Percentiles rank a stretch among this genome's conserved stretches.
Conservation (phyloP, 1,140 invertebrate species). For the Ooceraea biroi region DNA sequence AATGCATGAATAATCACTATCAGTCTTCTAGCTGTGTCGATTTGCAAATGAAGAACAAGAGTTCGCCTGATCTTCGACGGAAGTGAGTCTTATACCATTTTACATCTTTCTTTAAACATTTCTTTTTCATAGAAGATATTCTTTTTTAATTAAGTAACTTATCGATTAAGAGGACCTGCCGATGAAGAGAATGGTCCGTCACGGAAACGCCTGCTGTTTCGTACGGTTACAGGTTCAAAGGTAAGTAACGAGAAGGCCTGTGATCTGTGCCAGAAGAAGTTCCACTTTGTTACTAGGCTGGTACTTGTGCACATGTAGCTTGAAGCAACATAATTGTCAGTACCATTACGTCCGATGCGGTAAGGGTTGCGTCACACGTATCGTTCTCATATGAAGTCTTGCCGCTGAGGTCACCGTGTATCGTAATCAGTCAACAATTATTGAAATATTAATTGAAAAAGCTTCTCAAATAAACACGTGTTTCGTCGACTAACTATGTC, state of each 20-base stretch:
- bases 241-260: constrained; percentile 72
- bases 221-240: constrained; percentile 64
- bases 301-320: constrained; percentile 83
- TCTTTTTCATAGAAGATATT: neutral
- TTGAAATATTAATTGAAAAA: too few relatives aligned
- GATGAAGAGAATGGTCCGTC: neutral
- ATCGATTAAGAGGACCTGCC: neutral
- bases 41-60: constrained; percentile 43
- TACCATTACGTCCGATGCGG: constrained; percentile 88
- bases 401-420: constrained; percentile 48
- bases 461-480: too few relatives aligned
- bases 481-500: too few relatives aligned
- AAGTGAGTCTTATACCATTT: constrained; percentile 61
- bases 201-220: neutral
- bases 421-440: neutral
- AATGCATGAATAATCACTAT: constrained; percentile 47
- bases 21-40: constrained; percentile 31
- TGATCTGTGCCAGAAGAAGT: constrained; percentile 80
- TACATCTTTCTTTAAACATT: neutral
- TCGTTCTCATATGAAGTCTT: constrained; percentile 88
- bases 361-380: constrained; percentile 89
- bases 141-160: neutral
- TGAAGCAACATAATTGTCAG: constrained; percentile 88
- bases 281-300: constrained; percentile 83
- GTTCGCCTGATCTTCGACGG: constrained; percentile 39